Percentiles rank a stretch among this genome's conserved stretches.
Conservation (phyloP, 2,113 vertebrate genomes). For the Isurus oxyrinchus region DNA sequence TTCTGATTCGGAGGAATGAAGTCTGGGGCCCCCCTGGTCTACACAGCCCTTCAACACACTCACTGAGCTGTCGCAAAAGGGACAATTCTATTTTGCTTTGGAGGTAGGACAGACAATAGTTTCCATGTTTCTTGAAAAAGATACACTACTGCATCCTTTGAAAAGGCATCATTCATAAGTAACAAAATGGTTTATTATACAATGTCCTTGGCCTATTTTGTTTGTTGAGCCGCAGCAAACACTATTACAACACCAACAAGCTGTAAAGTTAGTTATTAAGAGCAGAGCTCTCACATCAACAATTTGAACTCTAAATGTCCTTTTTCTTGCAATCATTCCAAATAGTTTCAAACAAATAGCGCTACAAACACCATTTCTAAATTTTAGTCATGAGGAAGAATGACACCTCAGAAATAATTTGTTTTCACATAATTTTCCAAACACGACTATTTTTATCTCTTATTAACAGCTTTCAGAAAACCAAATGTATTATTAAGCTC, state of each 20-base stretch:
- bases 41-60: not conserved
- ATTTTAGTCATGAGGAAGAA: not conserved
- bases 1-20: not conserved
- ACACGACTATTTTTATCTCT: not conserved
- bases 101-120: not conserved
- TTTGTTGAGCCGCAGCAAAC: not conserved
- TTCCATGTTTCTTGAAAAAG: too few species aligned
- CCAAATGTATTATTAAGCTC: not conserved
- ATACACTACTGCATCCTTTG: not conserved
- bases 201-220: slow-evolving; percentile 9
- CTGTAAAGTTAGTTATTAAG: slow-evolving; percentile 28
- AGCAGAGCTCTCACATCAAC: not conserved
- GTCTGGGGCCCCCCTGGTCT: not conserved
- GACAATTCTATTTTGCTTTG: not conserved
- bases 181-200: slow-evolving; percentile 6
- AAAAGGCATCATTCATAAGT: not conserved
- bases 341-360: not conserved
- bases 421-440: not conserved
- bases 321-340: slow-evolving; percentile 3
- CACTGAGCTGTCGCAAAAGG: not conserved
- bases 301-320: not conserved
- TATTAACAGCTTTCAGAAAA: not conserved
- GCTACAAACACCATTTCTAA: not conserved
- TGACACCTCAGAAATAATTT: not conserved
- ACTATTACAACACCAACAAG: not conserved